phyloP scores from a whole-genome alignment of 1,140 invertebrate species.

The Trichonephila clavata region DNA sequence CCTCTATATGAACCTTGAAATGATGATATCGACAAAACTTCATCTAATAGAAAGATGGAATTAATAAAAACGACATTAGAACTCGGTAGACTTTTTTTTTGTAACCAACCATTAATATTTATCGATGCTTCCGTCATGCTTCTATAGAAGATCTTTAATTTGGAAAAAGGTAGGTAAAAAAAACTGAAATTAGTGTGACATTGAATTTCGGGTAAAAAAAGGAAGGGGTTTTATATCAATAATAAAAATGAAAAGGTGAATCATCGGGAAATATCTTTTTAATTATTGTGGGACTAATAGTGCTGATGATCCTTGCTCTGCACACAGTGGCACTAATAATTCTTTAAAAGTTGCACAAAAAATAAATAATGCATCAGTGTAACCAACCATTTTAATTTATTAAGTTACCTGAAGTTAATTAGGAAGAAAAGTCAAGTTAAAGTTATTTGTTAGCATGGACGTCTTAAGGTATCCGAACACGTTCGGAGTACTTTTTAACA shows the following conservation, averaged over 20 bases:
- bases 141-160: background rate
- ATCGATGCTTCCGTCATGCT: background rate
- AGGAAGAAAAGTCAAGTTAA: too few species aligned
- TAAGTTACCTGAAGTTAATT: background rate
- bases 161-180: background rate
- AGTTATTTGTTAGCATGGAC: background rate
- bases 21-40: background rate
- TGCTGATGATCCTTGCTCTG: background rate
- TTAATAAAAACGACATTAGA: background rate
- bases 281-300: background rate
- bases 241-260: background rate
- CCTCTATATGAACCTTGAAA: background rate
- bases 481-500: too few species aligned
- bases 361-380: background rate
- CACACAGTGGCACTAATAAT: background rate
- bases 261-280: background rate
- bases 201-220: background rate
- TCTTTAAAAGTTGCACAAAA: background rate
- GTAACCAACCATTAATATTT: background rate
- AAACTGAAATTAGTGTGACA: background rate
- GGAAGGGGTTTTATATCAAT: background rate
- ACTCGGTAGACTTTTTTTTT: background rate
- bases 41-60: background rate
- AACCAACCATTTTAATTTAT: background rate
- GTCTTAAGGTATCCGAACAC: too few species aligned